Percentiles rank a stretch among this genome's conserved stretches.
Evolutionary conservation across 2,888 invertebrate genomes (phyloP).

Genomic region (Limnephilus auricula): DNA sequence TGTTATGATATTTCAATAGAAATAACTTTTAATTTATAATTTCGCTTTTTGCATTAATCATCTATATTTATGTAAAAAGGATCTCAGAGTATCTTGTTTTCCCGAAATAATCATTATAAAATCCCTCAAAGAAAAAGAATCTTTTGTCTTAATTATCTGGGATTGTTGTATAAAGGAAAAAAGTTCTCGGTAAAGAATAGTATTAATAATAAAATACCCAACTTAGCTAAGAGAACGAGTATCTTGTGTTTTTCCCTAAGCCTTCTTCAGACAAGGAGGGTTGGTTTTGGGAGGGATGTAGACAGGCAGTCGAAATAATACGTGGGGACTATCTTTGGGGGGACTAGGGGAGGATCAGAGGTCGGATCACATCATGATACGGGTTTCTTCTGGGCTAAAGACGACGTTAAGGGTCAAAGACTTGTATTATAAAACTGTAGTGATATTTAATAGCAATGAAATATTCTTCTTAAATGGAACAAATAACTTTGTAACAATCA

Average conservation of each 20-base stretch:
- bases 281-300: not conserved
- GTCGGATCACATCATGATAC: conserved; percentile 16
- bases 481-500: no score
- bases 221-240: not conserved
- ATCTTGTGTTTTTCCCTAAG: not conserved
- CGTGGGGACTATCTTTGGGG: not conserved
- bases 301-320: not conserved
- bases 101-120: not conserved
- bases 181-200: not conserved
- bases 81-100: not conserved
- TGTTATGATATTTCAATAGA: no score
- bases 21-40: no score
- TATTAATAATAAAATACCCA: not conserved
- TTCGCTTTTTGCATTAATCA: no score
- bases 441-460: not conserved
- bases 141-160: not conserved
- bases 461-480: no score
- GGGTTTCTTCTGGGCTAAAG: conserved; percentile 17
- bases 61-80: no score
- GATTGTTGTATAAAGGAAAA: not conserved
- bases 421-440: not conserved
- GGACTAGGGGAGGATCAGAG: not conserved
- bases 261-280: not conserved
- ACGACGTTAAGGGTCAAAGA: conserved; percentile 23
- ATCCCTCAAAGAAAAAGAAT: not conserved